These are phyloP conservation scores for Heteropelma amictum DNA, from an alignment of 2,888 invertebrate genomes.

Conservation along the genomic window DNA sequence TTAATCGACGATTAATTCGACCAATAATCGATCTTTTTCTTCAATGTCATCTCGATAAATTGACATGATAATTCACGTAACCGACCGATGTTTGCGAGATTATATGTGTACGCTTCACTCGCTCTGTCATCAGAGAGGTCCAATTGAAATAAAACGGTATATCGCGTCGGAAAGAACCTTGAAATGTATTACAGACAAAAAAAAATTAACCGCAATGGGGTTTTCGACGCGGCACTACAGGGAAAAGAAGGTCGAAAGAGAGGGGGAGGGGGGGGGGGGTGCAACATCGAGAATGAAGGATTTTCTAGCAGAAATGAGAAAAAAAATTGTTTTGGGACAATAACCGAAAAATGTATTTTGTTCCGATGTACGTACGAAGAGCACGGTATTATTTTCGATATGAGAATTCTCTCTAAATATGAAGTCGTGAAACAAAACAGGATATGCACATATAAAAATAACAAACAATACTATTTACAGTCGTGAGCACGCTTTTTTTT, in stretches of 20 bases:
- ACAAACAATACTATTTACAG: constrained; percentile 57
- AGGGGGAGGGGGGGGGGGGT: background rate
- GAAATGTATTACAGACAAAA: constrained; percentile 30
- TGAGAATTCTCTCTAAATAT: constrained; percentile 1
- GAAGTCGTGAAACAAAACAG: constrained; percentile 15
- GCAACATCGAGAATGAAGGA: constrained; percentile 5
- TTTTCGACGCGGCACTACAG: constrained; percentile 30
- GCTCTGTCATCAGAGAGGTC: constrained; percentile 20
- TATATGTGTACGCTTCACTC: constrained; percentile 5
- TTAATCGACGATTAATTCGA: background rate
- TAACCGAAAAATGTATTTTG: constrained; percentile 17
- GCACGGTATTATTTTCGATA: background rate
- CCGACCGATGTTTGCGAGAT: constrained; percentile 44
- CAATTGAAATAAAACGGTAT: constrained; percentile 50
- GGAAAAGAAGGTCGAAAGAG: constrained; percentile 9
- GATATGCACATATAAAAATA: constrained; percentile 52
- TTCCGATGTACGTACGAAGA: constrained; percentile 6
- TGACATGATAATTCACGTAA: constrained; percentile 45
- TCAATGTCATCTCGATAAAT: background rate
- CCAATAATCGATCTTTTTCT: constrained; percentile 12
- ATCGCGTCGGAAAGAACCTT: constrained; percentile 36
- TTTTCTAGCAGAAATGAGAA: constrained; percentile 24
- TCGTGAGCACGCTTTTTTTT: constrained; percentile 53
- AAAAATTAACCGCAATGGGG: constrained; percentile 1
- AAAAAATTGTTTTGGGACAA: constrained; percentile 14